Percentiles rank a stretch among this genome's conserved stretches.
Evolutionary conservation across 2,113 vertebrate genomes (phyloP).

Genomic region (Pseudois nayaur): DNA sequence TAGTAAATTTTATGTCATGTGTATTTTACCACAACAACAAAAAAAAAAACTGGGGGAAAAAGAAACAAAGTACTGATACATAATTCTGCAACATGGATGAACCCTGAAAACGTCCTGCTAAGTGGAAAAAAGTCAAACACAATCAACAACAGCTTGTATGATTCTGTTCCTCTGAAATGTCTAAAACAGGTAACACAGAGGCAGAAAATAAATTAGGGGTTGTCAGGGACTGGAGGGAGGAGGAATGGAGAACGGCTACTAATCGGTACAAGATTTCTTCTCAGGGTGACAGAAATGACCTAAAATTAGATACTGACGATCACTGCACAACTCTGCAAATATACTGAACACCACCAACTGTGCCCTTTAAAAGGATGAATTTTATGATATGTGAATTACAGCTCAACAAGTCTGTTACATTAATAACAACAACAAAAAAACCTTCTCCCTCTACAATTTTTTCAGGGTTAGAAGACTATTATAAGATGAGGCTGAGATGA

Average conservation of each 20-base stretch:
- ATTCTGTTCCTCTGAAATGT: constrained; percentile 3
- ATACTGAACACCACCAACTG: background rate
- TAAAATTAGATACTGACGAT: background rate
- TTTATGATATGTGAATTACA: background rate
- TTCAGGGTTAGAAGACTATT: background rate
- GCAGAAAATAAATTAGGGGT: background rate
- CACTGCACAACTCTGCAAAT: background rate
- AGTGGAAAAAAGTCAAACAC: background rate
- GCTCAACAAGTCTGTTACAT: background rate
- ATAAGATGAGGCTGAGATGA: background rate
- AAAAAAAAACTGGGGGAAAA: background rate
- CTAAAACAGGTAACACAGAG: background rate
- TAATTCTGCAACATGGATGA: background rate
- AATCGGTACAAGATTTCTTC: background rate
- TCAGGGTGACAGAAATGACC: background rate
- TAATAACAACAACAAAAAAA: background rate
- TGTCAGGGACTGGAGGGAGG: background rate
- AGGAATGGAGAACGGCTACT: background rate
- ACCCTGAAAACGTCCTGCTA: background rate
- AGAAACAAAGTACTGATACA: background rate
- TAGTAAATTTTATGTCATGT: background rate
- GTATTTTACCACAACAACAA: background rate
- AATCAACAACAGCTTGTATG: background rate
- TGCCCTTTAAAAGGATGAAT: background rate
- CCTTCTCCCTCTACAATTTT: background rate